These are phyloP conservation scores for Mohoua ochrocephala DNA, from an alignment of 2,113 vertebrate species.

Conservation along the genomic window DNA sequence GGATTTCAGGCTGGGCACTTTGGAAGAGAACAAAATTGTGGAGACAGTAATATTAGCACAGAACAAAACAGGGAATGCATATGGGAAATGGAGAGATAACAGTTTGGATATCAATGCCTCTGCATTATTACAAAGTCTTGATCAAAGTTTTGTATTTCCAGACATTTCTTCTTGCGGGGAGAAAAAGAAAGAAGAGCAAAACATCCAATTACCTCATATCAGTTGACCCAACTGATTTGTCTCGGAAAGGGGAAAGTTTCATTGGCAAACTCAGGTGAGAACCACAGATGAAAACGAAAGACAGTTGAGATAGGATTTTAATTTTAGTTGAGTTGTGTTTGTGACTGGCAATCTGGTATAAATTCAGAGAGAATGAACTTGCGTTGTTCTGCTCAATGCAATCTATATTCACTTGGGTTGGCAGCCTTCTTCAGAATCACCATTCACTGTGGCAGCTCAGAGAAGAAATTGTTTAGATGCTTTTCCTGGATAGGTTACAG, in stretches of 20 bases:
- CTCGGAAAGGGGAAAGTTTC: conserved; percentile 90
- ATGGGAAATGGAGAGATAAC: background rate
- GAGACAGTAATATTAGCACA: background rate
- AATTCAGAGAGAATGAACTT: background rate
- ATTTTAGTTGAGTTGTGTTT: background rate
- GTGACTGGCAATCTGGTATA: background rate
- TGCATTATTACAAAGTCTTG: background rate
- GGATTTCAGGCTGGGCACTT: background rate
- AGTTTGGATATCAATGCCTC: background rate
- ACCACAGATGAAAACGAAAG: background rate
- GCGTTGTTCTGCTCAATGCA: background rate
- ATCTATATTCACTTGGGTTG: background rate
- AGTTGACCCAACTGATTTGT: conserved; percentile 91
- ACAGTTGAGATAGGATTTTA: background rate
- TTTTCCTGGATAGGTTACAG: background rate
- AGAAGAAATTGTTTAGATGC: background rate
- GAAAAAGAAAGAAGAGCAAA: conserved; percentile 98
- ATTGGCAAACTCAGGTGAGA: conserved; percentile 92
- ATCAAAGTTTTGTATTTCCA: conserved; percentile 60
- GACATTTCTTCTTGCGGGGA: conserved; percentile 91
- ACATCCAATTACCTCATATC: conserved; percentile 98
- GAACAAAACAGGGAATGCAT: background rate
- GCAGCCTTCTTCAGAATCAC: background rate
- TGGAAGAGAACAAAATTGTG: background rate
- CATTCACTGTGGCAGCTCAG: background rate